These are phyloP conservation scores for Diachrysia chrysitis DNA, from an alignment of 2,888 invertebrate species.

Conservation along the genomic window DNA sequence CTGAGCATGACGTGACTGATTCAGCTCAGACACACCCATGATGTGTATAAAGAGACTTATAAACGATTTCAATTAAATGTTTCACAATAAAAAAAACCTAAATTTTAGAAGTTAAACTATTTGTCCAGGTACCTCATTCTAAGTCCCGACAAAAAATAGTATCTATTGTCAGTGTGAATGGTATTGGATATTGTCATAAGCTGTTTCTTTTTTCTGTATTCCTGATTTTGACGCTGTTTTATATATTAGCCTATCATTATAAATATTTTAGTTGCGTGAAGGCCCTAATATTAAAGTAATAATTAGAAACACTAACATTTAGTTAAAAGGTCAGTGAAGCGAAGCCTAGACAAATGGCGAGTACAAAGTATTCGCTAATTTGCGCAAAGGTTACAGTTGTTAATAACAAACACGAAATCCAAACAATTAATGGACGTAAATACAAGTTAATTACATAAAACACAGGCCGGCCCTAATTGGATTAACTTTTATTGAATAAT, in stretches of 20 bases:
- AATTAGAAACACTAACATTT: not conserved
- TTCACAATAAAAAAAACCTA: no score
- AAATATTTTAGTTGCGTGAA: not conserved
- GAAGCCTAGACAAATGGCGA: not conserved
- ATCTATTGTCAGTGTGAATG: no score
- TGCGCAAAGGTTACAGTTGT: constrained; percentile 14
- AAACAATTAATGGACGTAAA: constrained; percentile 20
- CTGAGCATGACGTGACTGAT: constrained; percentile 3
- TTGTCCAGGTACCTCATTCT: no score
- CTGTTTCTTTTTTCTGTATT: no score
- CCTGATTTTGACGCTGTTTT: no score
- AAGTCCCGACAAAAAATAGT: no score
- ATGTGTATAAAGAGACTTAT: not conserved
- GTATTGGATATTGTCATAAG: no score
- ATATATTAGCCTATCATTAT: no score
- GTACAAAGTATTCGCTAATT: not conserved
- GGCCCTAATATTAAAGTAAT: not conserved
- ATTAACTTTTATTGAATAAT: constrained; percentile 32
- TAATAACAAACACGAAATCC: constrained; percentile 28
- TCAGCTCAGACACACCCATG: not conserved
- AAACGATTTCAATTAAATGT: not conserved
- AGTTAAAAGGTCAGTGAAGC: not conserved
- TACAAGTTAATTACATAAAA: constrained; percentile 14
- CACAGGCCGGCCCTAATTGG: constrained; percentile 14
- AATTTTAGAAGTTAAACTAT: no score